Evolutionary conservation across 2,797 vertebrate genomes (phyloP).

Genomic region (Tadarida brasiliensis): DNA sequence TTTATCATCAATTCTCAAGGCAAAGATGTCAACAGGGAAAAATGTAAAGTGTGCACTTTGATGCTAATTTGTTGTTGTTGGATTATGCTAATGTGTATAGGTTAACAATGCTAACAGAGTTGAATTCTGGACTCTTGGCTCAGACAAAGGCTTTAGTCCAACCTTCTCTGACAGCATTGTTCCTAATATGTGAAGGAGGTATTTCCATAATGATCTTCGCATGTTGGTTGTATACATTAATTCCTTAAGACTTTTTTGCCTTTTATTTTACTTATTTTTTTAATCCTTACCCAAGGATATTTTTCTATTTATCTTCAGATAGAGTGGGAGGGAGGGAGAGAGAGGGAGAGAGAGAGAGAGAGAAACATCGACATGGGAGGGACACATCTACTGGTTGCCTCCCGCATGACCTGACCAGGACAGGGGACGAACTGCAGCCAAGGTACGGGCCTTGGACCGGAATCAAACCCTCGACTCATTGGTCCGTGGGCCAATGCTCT

Average conservation of each 20-base stretch:
- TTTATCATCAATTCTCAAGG: slow-evolving; percentile 39
- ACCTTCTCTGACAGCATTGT: background rate
- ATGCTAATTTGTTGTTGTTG: background rate
- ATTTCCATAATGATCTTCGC: slow-evolving; percentile 22
- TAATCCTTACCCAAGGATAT: too few species aligned
- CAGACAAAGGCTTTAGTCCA: background rate
- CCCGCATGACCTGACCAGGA: too few species aligned
- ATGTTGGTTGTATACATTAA: background rate
- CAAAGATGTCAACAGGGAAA: slow-evolving; percentile 17
- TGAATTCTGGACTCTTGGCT: slow-evolving; percentile 4
- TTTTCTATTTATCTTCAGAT: too few species aligned
- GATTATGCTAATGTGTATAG: background rate
- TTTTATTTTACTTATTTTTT: background rate
- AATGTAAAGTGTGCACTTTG: background rate
- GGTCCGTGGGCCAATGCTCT: too few species aligned
- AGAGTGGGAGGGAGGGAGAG: too few species aligned
- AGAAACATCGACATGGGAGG: too few species aligned
- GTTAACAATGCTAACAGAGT: background rate
- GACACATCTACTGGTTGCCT: too few species aligned
- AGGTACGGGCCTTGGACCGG: too few species aligned
- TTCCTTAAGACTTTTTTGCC: background rate
- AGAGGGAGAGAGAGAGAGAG: too few species aligned
- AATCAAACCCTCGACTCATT: too few species aligned
- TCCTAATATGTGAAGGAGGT: background rate
- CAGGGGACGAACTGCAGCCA: too few species aligned